Percentiles rank a stretch among this genome's conserved stretches.
Evolutionary conservation across 2,113 vertebrate species (phyloP).

Genomic region (Murina feae): DNA sequence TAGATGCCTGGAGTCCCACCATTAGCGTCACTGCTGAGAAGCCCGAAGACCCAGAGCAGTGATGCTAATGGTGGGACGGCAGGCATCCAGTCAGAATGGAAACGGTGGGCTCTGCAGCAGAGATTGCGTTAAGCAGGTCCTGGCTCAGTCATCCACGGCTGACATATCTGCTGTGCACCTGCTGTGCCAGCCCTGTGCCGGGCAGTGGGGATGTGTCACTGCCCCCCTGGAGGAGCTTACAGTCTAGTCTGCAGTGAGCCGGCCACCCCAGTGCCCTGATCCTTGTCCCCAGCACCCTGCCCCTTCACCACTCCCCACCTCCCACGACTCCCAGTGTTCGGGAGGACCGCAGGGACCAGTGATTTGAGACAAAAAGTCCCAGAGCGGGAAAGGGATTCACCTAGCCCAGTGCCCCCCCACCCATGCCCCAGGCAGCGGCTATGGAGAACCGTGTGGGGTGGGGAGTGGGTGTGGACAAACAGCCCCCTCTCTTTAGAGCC

Average conservation of each 20-base stretch:
- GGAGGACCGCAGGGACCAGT: background rate
- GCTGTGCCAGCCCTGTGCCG: background rate
- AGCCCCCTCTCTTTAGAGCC: background rate
- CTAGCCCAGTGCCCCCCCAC: background rate
- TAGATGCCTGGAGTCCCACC: too few species aligned
- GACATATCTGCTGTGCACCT: background rate
- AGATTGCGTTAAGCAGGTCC: background rate
- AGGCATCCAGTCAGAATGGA: background rate
- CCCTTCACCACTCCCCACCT: background rate
- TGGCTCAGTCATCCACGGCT: background rate
- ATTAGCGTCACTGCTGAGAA: background rate
- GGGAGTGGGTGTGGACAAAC: background rate
- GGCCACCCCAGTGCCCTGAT: background rate
- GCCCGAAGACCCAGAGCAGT: background rate
- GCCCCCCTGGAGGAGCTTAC: background rate
- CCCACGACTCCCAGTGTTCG: background rate
- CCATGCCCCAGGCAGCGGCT: background rate
- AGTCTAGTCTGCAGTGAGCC: background rate
- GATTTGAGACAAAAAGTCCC: background rate
- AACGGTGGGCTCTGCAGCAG: background rate
- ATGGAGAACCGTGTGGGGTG: background rate
- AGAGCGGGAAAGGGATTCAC: background rate
- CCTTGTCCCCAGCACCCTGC: background rate
- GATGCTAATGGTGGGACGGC: background rate
- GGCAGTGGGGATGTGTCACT: background rate